These are phyloP conservation scores for Scleropages formosus DNA, from an alignment of 2,797 vertebrate species.

Conservation along the genomic window DNA sequence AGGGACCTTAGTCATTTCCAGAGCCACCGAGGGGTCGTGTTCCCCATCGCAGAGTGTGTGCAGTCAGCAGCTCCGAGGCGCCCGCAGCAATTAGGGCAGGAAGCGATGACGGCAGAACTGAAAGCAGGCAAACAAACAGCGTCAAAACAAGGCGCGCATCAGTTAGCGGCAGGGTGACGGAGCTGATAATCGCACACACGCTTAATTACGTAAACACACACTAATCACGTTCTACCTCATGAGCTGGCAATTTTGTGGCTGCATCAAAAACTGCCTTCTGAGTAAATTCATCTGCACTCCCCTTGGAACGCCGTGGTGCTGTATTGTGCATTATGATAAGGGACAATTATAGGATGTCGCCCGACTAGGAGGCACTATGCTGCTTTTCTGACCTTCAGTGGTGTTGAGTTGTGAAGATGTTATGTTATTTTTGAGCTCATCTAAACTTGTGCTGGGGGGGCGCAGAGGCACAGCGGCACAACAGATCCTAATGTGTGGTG, in stretches of 20 bases:
- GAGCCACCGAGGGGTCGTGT: slow-evolving; percentile 16
- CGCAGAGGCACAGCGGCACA: no score
- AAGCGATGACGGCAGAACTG: slow-evolving; percentile 15
- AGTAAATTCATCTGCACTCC: no score
- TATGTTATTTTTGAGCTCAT: no score
- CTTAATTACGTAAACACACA: neutral
- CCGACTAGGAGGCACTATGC: neutral
- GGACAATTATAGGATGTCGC: neutral
- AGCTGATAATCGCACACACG: neutral
- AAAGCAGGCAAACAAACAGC: slow-evolving; percentile 37
- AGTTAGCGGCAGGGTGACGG: slow-evolving; percentile 13
- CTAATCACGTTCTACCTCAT: neutral
- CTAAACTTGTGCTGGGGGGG: no score
- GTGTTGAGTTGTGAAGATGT: no score
- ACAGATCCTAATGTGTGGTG: no score
- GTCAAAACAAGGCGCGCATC: slow-evolving; percentile 25
- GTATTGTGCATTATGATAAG: neutral
- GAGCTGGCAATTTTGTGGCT: slow-evolving; percentile 1
- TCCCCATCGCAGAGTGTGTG: slow-evolving; percentile 16
- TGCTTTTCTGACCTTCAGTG: no score
- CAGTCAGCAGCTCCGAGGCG: slow-evolving; percentile 51
- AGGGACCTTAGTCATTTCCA: slow-evolving; percentile 32
- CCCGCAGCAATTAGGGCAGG: slow-evolving; percentile 48
- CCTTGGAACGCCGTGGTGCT: neutral
- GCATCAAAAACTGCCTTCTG: neutral